Evolutionary conservation across 2,888 invertebrate genomes (phyloP).

Genomic region (Meteorus colon): DNA sequence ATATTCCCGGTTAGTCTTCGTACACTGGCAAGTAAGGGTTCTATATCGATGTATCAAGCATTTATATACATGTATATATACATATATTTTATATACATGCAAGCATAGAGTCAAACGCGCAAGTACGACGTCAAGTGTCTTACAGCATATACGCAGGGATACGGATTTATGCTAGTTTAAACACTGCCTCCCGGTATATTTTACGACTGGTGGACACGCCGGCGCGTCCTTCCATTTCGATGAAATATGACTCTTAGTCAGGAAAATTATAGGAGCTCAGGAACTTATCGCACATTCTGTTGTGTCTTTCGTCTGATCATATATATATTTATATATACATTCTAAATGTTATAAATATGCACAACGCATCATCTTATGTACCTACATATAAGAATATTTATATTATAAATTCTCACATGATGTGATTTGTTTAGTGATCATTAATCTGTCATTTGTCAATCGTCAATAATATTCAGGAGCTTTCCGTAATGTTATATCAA

Average conservation of each 20-base stretch:
- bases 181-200: slow-evolving; percentile 56
- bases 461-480: too few relatives aligned
- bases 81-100: slow-evolving; percentile 11
- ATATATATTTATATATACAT: slow-evolving; percentile 1
- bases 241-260: slow-evolving; percentile 57
- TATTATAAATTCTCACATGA: too few relatives aligned
- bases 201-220: slow-evolving; percentile 53
- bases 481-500: too few relatives aligned
- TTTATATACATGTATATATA: slow-evolving; percentile 1
- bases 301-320: too few relatives aligned
- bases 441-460: too few relatives aligned
- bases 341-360: slow-evolving; percentile 3
- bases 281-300: neutral
- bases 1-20: slow-evolving; percentile 22
- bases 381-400: too few relatives aligned
- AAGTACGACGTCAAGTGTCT: slow-evolving; percentile 45
- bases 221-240: slow-evolving; percentile 53
- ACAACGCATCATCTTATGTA: neutral
- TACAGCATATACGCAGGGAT: slow-evolving; percentile 47
- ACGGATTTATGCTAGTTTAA: slow-evolving; percentile 64
- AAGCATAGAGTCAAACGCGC: slow-evolving; percentile 7
- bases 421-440: too few relatives aligned
- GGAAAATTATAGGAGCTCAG: slow-evolving; percentile 48
- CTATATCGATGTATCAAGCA: slow-evolving; percentile 5
- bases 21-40: slow-evolving; percentile 18